These are phyloP conservation scores for Eurois occulta DNA, from an alignment of 2,888 invertebrate species.

Conservation along the genomic window DNA sequence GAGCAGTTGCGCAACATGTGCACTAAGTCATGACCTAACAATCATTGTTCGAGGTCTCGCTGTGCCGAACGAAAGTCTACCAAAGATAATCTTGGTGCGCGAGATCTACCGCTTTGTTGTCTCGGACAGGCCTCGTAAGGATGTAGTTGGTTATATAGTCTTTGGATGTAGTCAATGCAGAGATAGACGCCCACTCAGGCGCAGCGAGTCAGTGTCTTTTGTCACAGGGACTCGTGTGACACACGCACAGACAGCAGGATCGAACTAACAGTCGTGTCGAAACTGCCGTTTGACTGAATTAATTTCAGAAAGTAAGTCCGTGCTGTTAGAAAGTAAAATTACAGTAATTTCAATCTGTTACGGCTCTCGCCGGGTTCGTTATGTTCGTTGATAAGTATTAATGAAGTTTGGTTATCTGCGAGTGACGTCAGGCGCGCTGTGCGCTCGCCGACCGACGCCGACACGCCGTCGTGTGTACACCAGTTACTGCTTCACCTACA, in stretches of 20 bases:
- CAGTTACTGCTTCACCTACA: background rate
- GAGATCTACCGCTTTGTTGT: background rate
- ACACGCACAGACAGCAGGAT: background rate
- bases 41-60: conserved; percentile 40
- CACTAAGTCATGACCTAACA: conserved; percentile 41
- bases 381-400: conserved; percentile 21
- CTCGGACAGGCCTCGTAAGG: background rate
- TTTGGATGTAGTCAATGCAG: background rate
- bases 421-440: background rate
- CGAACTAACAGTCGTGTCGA: conserved; percentile 8
- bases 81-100: background rate
- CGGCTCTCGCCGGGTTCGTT: conserved; percentile 17
- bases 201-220: background rate
- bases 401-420: conserved; percentile 10
- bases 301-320: conserved; percentile 24
- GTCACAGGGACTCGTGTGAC: background rate
- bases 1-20: conserved; percentile 44
- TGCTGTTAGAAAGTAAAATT: conserved; percentile 31
- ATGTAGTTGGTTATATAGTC: no score
- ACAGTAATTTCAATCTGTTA: conserved; percentile 21
- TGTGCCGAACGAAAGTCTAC: conserved; percentile 20
- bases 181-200: background rate
- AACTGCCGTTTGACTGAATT: conserved; percentile 26
- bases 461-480: background rate
- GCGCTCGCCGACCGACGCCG: background rate